Percentiles rank a stretch among this genome's conserved stretches.
phyloP scores from a whole-genome alignment of 2,113 vertebrate genomes.

The Microtus montanus region DNA sequence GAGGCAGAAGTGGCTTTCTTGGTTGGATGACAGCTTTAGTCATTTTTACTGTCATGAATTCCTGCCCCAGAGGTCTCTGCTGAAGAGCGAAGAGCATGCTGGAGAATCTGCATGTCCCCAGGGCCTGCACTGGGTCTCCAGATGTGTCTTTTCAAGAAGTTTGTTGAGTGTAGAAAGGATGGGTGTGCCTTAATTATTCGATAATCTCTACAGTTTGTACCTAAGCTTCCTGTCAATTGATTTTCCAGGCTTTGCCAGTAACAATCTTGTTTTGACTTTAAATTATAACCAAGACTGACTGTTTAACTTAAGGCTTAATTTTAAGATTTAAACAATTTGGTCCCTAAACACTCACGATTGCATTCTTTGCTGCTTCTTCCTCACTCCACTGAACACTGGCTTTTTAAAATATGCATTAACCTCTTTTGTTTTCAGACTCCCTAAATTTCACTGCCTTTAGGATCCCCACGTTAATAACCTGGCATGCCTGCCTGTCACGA shows the following conservation, averaged over 20 bases:
- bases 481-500: background rate
- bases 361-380: fast-evolving
- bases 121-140: conserved; percentile 66
- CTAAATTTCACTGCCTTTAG: background rate
- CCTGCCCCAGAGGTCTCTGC: background rate
- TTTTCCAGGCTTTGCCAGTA: background rate
- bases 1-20: conserved; percentile 44
- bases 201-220: conserved; percentile 54
- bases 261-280: background rate
- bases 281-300: background rate
- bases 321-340: conserved; percentile 25
- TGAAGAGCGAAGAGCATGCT: conserved; percentile 54
- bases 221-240: conserved; percentile 10
- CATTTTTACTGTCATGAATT: conserved; percentile 34
- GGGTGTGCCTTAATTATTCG: conserved; percentile 37
- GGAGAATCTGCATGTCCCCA: conserved; percentile 60
- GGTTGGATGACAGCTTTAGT: conserved; percentile 12
- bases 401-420: background rate
- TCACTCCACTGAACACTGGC: background rate
- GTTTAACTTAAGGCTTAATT: background rate
- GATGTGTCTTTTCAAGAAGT: conserved; percentile 66
- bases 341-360: background rate
- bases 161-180: conserved; percentile 47
- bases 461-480: background rate
- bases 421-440: background rate